These are phyloP conservation scores for Diarsia brunnea DNA, from an alignment of 2,888 invertebrate species.

Conservation along the genomic window DNA sequence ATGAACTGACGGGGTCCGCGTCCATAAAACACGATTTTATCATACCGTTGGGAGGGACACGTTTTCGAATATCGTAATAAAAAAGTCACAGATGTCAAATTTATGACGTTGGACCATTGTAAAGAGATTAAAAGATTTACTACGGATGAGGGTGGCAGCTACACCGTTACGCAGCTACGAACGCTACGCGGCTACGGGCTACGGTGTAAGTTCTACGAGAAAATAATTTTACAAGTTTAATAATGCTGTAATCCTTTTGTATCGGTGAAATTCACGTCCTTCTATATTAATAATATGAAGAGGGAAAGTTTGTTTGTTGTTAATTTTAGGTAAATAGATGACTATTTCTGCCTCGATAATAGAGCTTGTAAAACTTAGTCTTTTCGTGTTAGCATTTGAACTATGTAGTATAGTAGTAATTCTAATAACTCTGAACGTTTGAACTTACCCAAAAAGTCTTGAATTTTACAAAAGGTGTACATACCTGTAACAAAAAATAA, in stretches of 20 bases:
- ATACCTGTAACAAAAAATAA: constrained; percentile 72
- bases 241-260: constrained; percentile 78
- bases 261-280: constrained; percentile 63
- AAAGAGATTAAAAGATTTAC: constrained; percentile 91
- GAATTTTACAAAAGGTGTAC: constrained; percentile 45
- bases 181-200: constrained; percentile 71
- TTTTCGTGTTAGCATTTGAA: neutral
- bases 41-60: constrained; percentile 88
- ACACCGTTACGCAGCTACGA: constrained; percentile 71
- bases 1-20: constrained; percentile 85
- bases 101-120: constrained; percentile 90
- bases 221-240: constrained; percentile 78
- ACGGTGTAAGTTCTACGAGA: constrained; percentile 77
- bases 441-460: constrained; percentile 49
- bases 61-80: constrained; percentile 90
- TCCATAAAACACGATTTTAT: constrained; percentile 90
- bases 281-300: constrained; percentile 41
- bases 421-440: neutral
- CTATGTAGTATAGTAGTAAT: neutral
- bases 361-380: neutral
- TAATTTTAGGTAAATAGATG: constrained; percentile 18
- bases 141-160: constrained; percentile 78
- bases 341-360: constrained; percentile 13
- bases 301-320: constrained; percentile 36
- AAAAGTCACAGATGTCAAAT: constrained; percentile 91